A percentile compares a stretch with the other conserved stretches of the same genome.
Conservation (phyloP, 64 coral and sea anemone genomes). For the Hydrozoanthus tunicans region DNA sequence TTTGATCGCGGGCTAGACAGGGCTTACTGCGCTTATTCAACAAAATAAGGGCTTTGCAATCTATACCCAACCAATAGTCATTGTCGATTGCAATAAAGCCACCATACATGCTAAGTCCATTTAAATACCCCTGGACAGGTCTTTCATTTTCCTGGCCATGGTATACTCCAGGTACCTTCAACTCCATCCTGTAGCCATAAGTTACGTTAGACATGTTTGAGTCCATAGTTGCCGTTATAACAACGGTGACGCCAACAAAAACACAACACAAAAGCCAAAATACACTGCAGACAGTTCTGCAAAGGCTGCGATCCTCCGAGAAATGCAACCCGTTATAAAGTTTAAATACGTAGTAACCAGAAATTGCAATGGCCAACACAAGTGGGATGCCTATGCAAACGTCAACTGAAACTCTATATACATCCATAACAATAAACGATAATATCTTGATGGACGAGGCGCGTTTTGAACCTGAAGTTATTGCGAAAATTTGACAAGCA, state of each 20-base stretch:
- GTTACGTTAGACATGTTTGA: background rate
- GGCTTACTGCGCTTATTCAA: background rate
- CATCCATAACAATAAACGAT: background rate
- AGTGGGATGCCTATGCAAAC: background rate
- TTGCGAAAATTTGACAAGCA: too few relatives aligned
- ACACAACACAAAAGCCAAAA: constrained; percentile 12
- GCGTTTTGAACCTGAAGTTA: too few relatives aligned
- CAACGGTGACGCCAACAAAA: background rate
- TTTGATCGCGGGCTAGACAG: background rate
- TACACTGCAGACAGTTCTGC: background rate
- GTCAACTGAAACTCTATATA: background rate
- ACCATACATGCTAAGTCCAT: background rate
- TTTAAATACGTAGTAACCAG: background rate
- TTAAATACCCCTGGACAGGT: background rate
- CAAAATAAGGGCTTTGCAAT: background rate
- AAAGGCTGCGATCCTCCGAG: background rate
- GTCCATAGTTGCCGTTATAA: background rate
- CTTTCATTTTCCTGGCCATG: background rate
- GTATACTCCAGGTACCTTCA: background rate
- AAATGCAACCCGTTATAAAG: constrained; percentile 8
- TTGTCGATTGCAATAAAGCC: background rate
- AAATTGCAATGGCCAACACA: background rate
- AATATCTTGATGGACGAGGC: too few relatives aligned
- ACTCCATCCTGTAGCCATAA: constrained; percentile 17
- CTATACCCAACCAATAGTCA: background rate